These are phyloP conservation scores for Parambassis ranga DNA, from an alignment of 2,797 vertebrate genomes.

Conservation along the genomic window DNA sequence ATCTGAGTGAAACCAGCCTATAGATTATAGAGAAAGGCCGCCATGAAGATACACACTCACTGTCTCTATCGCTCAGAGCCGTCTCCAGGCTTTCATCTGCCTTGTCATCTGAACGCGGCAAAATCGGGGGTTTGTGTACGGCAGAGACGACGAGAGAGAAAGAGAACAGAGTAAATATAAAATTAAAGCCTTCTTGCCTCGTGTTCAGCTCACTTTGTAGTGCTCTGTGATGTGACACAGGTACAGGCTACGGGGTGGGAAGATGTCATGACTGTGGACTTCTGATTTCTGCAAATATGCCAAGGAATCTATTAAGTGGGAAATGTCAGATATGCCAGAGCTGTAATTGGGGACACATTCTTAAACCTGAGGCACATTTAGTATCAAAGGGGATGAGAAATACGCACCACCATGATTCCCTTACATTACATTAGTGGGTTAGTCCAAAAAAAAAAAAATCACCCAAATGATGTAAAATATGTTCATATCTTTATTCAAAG, in stretches of 20 bases:
- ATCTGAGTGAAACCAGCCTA: constrained; percentile 62
- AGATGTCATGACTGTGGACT: constrained; percentile 38
- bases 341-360: constrained; percentile 35
- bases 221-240: constrained; percentile 34
- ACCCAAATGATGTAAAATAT: background rate
- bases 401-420: background rate
- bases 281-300: constrained; percentile 33
- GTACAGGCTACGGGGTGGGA: constrained; percentile 50
- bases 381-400: background rate
- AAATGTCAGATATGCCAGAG: constrained; percentile 44
- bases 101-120: constrained; percentile 47
- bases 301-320: constrained; percentile 41
- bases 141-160: background rate
- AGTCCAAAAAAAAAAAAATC: background rate
- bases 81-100: constrained; percentile 59
- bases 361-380: constrained; percentile 18
- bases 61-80: constrained; percentile 28
- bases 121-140: constrained; percentile 32
- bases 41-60: constrained; percentile 40
- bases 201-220: constrained; percentile 46
- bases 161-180: constrained; percentile 23
- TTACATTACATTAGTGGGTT: background rate
- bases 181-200: constrained; percentile 34
- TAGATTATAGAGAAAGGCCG: constrained; percentile 57
- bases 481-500: background rate